Percentiles rank a stretch among this genome's conserved stretches.
These are phyloP conservation scores for Ceyx cyanopectus DNA, from an alignment of 2,113 vertebrate genomes.

Conservation along the genomic window DNA sequence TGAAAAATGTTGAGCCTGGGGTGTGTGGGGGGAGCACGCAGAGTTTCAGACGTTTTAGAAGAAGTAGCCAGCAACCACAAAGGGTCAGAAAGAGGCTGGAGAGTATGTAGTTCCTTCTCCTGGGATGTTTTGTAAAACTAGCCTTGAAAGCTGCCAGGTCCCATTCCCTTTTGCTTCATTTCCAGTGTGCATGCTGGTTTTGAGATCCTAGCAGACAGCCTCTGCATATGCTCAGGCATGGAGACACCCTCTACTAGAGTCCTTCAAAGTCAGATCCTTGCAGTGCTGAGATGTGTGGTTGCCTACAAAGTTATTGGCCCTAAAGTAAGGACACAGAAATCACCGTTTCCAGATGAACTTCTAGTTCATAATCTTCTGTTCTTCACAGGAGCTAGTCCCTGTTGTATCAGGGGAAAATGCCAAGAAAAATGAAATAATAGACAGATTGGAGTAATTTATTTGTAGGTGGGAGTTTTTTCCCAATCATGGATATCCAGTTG, in stretches of 20 bases:
- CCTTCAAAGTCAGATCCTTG: neutral
- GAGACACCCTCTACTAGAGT: neutral
- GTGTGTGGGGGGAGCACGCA: neutral
- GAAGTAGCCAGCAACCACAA: constrained; percentile 40
- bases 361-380: neutral
- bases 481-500: neutral
- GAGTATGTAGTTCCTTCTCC: neutral
- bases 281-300: neutral
- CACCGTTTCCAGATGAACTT: neutral
- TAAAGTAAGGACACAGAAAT: neutral
- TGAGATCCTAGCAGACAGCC: neutral
- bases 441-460: constrained; percentile 18
- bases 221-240: neutral
- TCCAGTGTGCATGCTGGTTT: neutral
- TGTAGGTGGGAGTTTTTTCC: neutral
- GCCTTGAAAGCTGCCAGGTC: constrained; percentile 13
- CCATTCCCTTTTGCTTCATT: neutral
- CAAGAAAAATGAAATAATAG: constrained; percentile 55
- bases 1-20: constrained; percentile 30
- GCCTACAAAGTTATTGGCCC: neutral
- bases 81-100: constrained; percentile 14
- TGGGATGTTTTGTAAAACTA: constrained; percentile 3
- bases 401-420: neutral
- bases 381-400: constrained; percentile 6
- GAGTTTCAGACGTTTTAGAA: constrained; percentile 19